Conservation (phyloP, 2,113 vertebrate species). For the Microtus pennsylvanicus region DNA sequence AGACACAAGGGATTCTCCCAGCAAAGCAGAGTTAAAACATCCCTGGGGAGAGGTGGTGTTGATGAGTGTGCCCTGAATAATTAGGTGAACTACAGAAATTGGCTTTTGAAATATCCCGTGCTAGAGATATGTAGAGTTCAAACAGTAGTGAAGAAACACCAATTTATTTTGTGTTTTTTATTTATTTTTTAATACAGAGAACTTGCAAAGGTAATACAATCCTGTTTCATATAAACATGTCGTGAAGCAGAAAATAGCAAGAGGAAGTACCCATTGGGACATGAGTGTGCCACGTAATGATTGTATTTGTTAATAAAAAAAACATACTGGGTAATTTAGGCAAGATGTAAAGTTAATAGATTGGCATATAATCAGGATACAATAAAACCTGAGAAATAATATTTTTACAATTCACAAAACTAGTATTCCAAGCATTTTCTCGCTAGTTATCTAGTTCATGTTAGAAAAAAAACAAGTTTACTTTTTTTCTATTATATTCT, state of each 20-base stretch:
- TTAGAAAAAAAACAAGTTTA: neutral
- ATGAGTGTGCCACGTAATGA: neutral
- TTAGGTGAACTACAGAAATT: neutral
- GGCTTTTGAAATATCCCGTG: neutral
- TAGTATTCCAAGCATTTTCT: neutral
- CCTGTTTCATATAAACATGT: neutral
- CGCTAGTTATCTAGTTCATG: neutral
- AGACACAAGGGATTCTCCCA: conserved; percentile 22
- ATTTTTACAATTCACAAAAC: neutral
- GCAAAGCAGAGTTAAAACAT: neutral
- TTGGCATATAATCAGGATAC: neutral
- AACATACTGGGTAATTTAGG: neutral
- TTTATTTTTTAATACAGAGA: neutral
- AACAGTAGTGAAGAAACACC: neutral
- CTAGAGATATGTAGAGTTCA: neutral
- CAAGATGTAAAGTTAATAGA: neutral
- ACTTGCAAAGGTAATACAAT: neutral
- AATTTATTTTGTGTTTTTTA: neutral
- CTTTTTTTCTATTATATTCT: neutral
- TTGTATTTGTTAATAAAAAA: conserved; percentile 20
- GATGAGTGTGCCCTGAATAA: neutral
- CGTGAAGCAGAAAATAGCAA: neutral
- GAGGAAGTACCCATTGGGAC: neutral
- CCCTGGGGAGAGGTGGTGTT: neutral
- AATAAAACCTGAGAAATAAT: neutral